Evolutionary conservation across 1,140 invertebrate species (phyloP).

Genomic region (Uloborus diversus): DNA sequence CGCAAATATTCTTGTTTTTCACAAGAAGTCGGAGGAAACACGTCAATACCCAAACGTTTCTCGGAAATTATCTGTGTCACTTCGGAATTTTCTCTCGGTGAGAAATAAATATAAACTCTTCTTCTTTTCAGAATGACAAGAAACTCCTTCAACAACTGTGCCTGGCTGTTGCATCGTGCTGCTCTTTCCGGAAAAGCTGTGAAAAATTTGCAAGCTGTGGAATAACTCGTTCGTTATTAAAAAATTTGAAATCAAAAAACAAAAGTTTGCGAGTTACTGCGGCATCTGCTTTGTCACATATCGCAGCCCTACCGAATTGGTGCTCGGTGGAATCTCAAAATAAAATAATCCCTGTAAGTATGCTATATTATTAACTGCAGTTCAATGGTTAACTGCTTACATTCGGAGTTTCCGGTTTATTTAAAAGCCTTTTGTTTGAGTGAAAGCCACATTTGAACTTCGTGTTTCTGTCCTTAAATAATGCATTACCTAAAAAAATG

Average conservation of each 20-base stretch:
- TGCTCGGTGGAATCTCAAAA: slow-evolving; percentile 12
- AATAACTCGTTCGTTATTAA: slow-evolving; percentile 14
- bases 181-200: slow-evolving; percentile 36
- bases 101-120: no score
- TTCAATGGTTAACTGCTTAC: neutral
- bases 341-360: slow-evolving; percentile 36
- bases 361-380: neutral
- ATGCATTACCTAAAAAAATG: neutral
- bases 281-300: slow-evolving; percentile 17
- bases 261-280: slow-evolving; percentile 19
- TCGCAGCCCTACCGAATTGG: slow-evolving; percentile 30
- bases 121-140: slow-evolving; percentile 20
- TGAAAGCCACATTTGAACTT: neutral
- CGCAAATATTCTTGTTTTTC: no score
- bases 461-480: neutral
- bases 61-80: no score
- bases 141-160: slow-evolving; percentile 46
- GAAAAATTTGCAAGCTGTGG: slow-evolving; percentile 44
- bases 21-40: no score
- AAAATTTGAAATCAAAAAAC: slow-evolving; percentile 28
- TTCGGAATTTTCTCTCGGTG: no score
- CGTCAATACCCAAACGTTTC: no score
- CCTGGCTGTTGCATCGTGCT: slow-evolving; percentile 38
- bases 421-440: neutral
- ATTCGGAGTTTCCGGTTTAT: neutral